phyloP scores from a whole-genome alignment of 2,113 vertebrate species.

The Clarias batrachus region DNA sequence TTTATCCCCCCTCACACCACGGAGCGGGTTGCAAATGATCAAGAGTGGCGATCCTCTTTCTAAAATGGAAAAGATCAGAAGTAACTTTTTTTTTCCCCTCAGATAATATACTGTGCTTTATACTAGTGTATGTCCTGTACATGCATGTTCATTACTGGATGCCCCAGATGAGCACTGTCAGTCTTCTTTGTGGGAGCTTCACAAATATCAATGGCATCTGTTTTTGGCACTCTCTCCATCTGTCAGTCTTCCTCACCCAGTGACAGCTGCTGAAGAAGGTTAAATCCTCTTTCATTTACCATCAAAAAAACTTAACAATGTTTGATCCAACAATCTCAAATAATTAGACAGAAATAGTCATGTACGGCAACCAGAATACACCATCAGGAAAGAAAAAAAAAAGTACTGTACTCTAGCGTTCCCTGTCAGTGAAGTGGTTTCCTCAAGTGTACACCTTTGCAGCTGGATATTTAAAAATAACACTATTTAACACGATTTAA shows the following conservation, averaged over 20 bases:
- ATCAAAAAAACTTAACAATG: conserved; percentile 18
- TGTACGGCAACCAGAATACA: background rate
- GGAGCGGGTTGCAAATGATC: conserved; percentile 59
- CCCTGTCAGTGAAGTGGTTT: background rate
- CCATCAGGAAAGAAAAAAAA: background rate
- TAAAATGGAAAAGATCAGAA: background rate
- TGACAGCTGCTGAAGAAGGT: conserved; percentile 50
- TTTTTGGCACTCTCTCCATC: conserved; percentile 59
- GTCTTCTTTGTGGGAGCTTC: conserved; percentile 64
- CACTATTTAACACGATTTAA: too few relatives aligned
- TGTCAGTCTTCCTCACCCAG: conserved; percentile 66
- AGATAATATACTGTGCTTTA: background rate
- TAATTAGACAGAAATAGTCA: background rate
- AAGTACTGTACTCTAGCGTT: background rate
- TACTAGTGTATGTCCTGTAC: background rate
- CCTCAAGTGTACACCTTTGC: background rate
- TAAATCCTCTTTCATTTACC: conserved; percentile 37
- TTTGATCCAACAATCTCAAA: background rate
- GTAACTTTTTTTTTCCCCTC: background rate
- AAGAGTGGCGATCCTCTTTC: conserved; percentile 54
- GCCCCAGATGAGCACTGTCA: conserved; percentile 63
- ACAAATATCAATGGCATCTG: conserved; percentile 73
- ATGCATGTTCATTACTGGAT: conserved; percentile 14
- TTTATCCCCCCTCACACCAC: conserved; percentile 43
- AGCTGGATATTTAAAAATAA: background rate